Conservation (phyloP, 2,797 vertebrate species). For the Anguilla pacifica region DNA sequence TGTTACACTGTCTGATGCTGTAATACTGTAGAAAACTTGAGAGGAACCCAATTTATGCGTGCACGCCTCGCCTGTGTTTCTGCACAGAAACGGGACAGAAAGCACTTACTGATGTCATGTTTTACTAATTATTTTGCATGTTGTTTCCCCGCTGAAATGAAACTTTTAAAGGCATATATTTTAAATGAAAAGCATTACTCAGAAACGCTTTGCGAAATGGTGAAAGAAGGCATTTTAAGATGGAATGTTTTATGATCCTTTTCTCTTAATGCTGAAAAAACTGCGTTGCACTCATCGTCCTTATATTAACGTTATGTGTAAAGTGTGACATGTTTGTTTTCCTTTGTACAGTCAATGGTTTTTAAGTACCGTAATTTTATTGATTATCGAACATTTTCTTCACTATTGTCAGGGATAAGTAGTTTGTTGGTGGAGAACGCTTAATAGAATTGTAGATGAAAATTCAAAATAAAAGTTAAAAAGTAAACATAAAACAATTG, state of each 20-base stretch:
- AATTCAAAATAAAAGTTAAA: constrained; percentile 58
- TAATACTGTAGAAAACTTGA: not conserved
- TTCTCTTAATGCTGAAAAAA: constrained; percentile 46
- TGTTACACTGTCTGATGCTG: too few relatives aligned
- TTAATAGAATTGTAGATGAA: constrained; percentile 51
- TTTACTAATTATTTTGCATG: not conserved
- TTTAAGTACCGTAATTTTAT: constrained; percentile 47
- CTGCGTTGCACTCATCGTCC: constrained; percentile 54
- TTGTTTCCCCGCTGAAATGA: not conserved
- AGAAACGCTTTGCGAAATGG: constrained; percentile 26
- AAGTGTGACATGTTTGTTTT: constrained; percentile 37
- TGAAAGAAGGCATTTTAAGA: not conserved
- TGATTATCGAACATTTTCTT: constrained; percentile 47
- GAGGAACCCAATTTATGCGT: not conserved
- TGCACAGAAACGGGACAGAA: not conserved
- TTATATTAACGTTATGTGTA: constrained; percentile 43
- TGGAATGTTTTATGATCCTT: constrained; percentile 37
- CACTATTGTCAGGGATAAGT: constrained; percentile 42
- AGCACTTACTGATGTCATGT: not conserved
- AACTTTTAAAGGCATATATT: constrained; percentile 7
- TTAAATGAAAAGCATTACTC: constrained; percentile 6
- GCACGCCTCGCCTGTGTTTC: not conserved
- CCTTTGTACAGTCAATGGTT: constrained; percentile 57
- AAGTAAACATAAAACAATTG: not conserved
- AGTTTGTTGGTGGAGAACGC: constrained; percentile 36